Evolutionary conservation across 2,888 invertebrate species (phyloP), one percentile per base, ranked within the genome.

Genomic region (Drosophila rubida): DNA sequence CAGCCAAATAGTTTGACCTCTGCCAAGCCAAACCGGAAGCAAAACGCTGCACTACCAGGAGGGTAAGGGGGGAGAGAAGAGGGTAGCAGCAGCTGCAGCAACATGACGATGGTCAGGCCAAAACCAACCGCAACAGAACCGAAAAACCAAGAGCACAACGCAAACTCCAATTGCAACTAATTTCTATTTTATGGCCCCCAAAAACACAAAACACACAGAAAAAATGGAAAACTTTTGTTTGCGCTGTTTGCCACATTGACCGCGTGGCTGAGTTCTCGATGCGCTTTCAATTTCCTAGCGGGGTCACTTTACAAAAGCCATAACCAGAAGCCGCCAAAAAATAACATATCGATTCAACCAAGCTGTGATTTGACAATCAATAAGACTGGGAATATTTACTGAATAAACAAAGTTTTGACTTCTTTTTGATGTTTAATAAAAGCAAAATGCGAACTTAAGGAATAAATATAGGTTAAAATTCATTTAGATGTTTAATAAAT

Each of bases 161-260:
- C 84, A 80, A 84, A 86, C 82, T 82, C 69, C 72, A 82, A 86
- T 86, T 82, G 87, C 81, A 86, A 82, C 82, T 82, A 87, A 87
- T 84, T 82, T 87, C 84, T 82, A 75, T 86, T 82, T 82, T 87
- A 82, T 82, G 78, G 70, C 68, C 57, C 30, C 57, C 11, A 45
- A 46, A 49, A 7, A 58, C 44, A 51, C 19, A 57, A 23, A 35
- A 25, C 42, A 32, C 4, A 46, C 37, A 23, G 19, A 27, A 27
- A 48, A 37, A 44, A 35, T 35, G 13, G 37, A 53, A 66, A 70
- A 66, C 58, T 70, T 83, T 80, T 83, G 78, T 83, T 83, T 76
- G 80, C 54, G 13, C 50, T 76, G 72, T 63, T 75, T 70, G 78
- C 75, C 78, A 74, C 83, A 80, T 66, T 81, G 86, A 83, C 77